Evolutionary conservation across 2,888 invertebrate genomes (phyloP).

Genomic region (Eupithecia tripunctaria): DNA sequence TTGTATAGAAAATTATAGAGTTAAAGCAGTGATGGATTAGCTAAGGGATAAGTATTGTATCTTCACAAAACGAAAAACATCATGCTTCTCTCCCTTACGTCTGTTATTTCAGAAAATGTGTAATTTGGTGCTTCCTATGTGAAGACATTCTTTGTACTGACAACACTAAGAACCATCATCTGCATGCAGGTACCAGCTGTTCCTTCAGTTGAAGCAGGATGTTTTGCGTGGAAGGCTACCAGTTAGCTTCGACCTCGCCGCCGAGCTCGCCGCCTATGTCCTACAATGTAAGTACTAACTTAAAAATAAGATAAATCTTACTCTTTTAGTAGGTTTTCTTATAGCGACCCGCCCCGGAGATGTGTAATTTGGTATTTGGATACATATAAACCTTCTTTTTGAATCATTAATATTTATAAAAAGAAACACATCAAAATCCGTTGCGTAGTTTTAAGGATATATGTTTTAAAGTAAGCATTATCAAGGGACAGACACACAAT

Average conservation of each 20-base stretch:
- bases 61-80: neutral
- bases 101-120: neutral
- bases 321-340: neutral
- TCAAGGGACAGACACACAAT: too few species aligned
- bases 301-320: neutral
- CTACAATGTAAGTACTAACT: conserved; percentile 94
- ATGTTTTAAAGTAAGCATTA: too few species aligned
- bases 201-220: conserved; percentile 98
- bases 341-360: too few species aligned
- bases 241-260: conserved; percentile 94
- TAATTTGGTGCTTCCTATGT: neutral
- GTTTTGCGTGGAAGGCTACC: conserved; percentile 96
- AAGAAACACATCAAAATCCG: too few species aligned
- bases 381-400: too few species aligned
- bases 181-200: conserved; percentile 94
- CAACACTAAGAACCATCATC: neutral
- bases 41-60: neutral
- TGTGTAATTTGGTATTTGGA: too few species aligned
- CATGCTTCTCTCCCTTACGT: neutral
- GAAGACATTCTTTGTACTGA: neutral
- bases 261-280: conserved; percentile 96
- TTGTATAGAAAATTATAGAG: neutral
- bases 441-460: too few species aligned
- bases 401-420: too few species aligned
- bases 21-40: neutral